Conservation (phyloP, 2,113 vertebrate species). For the Periophthalmodon schlosseri region DNA sequence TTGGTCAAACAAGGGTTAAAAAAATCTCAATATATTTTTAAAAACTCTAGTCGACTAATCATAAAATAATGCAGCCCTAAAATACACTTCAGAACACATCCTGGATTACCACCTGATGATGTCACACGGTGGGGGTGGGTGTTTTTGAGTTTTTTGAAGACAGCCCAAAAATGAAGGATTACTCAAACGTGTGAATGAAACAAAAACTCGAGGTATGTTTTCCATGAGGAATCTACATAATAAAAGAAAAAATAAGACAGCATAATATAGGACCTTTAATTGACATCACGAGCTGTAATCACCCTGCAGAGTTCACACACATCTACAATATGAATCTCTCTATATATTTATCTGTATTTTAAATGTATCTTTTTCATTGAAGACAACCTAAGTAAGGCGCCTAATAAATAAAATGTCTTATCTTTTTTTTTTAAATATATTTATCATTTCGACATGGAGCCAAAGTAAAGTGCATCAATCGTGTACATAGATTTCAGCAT, state of each 20-base stretch:
- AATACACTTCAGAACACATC: no score
- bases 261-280: slow-evolving; percentile 64
- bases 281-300: slow-evolving; percentile 64
- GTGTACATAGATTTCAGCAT: slow-evolving; percentile 8
- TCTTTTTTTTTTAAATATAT: slow-evolving; percentile 6
- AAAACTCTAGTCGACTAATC: no score
- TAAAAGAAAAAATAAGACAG: not conserved
- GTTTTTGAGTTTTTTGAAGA: no score
- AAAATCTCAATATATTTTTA: no score
- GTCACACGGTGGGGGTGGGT: no score
- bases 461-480: slow-evolving; percentile 77
- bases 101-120: no score
- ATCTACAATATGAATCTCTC: slow-evolving; percentile 21
- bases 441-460: slow-evolving; percentile 61
- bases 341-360: slow-evolving; percentile 2
- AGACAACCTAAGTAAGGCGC: not conserved
- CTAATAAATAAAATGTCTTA: not conserved
- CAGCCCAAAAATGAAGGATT: no score
- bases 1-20: no score
- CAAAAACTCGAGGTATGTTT: no score
- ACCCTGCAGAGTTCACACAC: slow-evolving; percentile 72
- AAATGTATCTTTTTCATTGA: not conserved
- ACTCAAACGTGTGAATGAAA: no score
- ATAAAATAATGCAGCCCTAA: no score
- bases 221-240: no score